Evolutionary conservation across 23 tunicate genomes (phyloP).

Genomic region (Trididemnum miniatum): DNA sequence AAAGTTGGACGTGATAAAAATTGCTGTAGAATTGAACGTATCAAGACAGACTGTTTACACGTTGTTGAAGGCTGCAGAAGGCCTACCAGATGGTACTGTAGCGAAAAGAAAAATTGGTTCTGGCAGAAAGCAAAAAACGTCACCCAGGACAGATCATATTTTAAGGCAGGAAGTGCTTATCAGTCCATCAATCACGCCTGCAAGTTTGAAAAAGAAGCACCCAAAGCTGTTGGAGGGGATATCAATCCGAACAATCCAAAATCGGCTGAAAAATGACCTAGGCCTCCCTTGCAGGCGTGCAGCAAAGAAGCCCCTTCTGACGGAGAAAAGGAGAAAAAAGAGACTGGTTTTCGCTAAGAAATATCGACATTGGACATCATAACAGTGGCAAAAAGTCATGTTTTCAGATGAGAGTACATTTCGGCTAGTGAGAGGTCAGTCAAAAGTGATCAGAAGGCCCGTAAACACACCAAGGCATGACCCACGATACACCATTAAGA

Average conservation of each 20-base stretch:
- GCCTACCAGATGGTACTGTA: not conserved
- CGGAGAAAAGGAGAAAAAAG: slow-evolving; percentile 13
- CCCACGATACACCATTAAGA: slow-evolving; percentile 13
- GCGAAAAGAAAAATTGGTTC: slow-evolving; percentile 7
- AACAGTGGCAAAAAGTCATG: slow-evolving; percentile 23
- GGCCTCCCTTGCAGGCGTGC: slow-evolving; percentile 23
- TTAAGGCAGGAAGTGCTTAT: slow-evolving; percentile 4
- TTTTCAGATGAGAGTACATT: slow-evolving; percentile 25
- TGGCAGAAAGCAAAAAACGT: slow-evolving; percentile 17
- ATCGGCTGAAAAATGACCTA: slow-evolving; percentile 10
- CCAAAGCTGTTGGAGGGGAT: slow-evolving; percentile 18
- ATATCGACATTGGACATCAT: slow-evolving; percentile 18
- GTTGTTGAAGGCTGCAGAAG: slow-evolving; percentile 16
- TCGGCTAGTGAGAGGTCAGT: slow-evolving; percentile 16
- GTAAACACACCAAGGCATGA: slow-evolving; percentile 20
- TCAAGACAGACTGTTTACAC: slow-evolving; percentile 14
- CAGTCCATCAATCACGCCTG: slow-evolving; percentile 30
- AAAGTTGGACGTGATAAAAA: not conserved
- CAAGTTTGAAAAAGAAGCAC: slow-evolving; percentile 25
- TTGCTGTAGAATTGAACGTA: slow-evolving; percentile 9
- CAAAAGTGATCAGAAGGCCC: slow-evolving; percentile 24
- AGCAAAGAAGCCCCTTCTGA: slow-evolving; percentile 17
- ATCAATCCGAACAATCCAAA: slow-evolving; percentile 19
- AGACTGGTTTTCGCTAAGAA: slow-evolving; percentile 19
- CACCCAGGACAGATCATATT: not conserved